Evolutionary conservation across 2,797 vertebrate genomes (phyloP).

Genomic region (Cetoscarus ocellatus): DNA sequence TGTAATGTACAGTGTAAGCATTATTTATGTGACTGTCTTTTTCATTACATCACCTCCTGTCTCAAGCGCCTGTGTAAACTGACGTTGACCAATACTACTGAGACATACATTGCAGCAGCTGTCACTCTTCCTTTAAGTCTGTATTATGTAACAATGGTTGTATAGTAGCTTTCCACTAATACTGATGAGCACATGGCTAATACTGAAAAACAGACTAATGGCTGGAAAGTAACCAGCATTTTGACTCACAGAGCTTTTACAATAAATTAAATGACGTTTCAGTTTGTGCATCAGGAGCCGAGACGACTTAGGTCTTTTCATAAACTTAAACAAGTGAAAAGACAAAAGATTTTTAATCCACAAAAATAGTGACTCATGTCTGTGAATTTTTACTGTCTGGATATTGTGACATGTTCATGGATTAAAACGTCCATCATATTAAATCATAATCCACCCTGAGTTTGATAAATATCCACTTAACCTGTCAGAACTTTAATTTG

Average conservation of each 20-base stretch:
- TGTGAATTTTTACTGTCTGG: neutral
- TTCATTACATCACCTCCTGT: neutral
- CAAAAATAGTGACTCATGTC: neutral
- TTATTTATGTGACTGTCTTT: neutral
- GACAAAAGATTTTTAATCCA: neutral
- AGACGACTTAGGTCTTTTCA: neutral
- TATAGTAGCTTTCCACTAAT: constrained; percentile 33
- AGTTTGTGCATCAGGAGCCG: neutral
- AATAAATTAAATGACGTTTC: neutral
- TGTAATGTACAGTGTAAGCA: no score
- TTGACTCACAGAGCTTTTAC: neutral
- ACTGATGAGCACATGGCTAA: neutral
- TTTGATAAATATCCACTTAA: neutral
- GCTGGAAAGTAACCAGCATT: constrained; percentile 27
- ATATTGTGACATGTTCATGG: neutral
- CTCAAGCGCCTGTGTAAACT: neutral
- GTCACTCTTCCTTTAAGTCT: neutral
- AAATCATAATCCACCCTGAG: neutral
- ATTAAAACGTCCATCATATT: neutral
- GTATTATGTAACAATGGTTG: constrained; percentile 16
- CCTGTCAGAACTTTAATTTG: neutral
- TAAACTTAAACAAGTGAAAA: neutral
- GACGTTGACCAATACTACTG: constrained; percentile 13
- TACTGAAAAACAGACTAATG: neutral
- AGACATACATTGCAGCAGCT: constrained; percentile 13